Base-by-base conservation (phyloP, 23 tunicate genomes). In the Styela plicata region DNA sequence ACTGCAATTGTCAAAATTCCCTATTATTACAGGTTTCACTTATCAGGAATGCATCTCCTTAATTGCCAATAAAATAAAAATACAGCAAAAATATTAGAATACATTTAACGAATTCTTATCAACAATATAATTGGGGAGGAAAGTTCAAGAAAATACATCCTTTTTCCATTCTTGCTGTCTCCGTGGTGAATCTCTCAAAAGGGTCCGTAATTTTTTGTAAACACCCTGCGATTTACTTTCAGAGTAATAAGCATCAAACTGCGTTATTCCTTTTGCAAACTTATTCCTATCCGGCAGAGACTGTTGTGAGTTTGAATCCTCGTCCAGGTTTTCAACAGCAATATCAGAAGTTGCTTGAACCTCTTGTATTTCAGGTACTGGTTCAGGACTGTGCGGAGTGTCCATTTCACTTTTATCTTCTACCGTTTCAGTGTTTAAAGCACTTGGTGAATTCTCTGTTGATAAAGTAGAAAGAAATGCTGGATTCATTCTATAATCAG, bases 191-290 rank as follows among this genome's bases (percentile, higher is more conserved):
- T 85, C 69, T 32, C 44, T 64, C 26, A 85, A 68, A 24, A 88
- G 36, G 1, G 35, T 69, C 22, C 76, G 65, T 63, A 88, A 63
- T 52, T 83, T 83, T 28, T 52, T 83, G 62, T 73, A 88, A 33
- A 77, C 80, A 27, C 93, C 93, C 19, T 34, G 34, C 66, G 93
- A 83, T 31, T 83, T 84, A 10, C 83, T 83, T 62, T 83, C 87
- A 1, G 52, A 31, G 69, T 78, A 79, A 73, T 83, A 88, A 2
- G 74, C 75, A 68, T 83, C 93, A 57, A 88, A 88, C 63, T 88
- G 87, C 1, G 87, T 83, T 2, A 88, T 85, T 24, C 93, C 93
- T 34, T 69, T 35, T 1, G 93, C 93, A 70, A 88, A 88, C 44
- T 83, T 74, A 16, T 84, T 75, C 24, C 93, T 71, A 79, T 83